A percentile compares a stretch with the other conserved stretches of the same genome.
These are phyloP conservation scores for Reinhardtius hippoglossoides DNA, from an alignment of 2,113 vertebrate genomes.

Conservation along the genomic window DNA sequence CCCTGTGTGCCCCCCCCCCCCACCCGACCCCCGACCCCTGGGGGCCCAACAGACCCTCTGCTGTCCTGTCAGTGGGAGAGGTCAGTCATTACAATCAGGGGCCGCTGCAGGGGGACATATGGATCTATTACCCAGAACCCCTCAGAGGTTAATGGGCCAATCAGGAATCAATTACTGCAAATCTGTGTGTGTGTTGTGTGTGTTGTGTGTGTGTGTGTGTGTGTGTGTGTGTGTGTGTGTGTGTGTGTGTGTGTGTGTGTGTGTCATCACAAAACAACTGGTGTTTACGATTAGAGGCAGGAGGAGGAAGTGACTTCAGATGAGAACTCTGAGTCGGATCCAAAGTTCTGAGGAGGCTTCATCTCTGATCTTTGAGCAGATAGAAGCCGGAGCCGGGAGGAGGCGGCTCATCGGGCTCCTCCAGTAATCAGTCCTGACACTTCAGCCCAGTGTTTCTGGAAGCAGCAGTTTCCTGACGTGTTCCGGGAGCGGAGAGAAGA, in stretches of 20 bases:
- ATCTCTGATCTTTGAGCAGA: no score
- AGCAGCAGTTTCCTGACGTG: slow-evolving; percentile 35
- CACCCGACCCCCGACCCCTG: neutral
- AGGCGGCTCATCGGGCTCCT: neutral
- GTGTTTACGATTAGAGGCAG: slow-evolving; percentile 78
- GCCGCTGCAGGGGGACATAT: slow-evolving; percentile 61
- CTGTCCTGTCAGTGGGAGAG: slow-evolving; percentile 29
- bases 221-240: neutral
- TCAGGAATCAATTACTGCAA: slow-evolving; percentile 86
- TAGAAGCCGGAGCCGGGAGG: neutral
- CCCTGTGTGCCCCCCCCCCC: neutral
- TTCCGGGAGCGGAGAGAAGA: slow-evolving; percentile 37
- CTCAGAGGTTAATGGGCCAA: slow-evolving; percentile 90
- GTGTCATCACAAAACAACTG: slow-evolving; percentile 47
- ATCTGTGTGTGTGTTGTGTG: neutral
- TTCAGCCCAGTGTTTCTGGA: slow-evolving; percentile 23
- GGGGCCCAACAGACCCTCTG: neutral
- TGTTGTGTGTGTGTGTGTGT: no score
- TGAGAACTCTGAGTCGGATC: no score
- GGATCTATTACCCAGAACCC: slow-evolving; percentile 67
- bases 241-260: no score
- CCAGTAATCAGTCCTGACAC: slow-evolving; percentile 26
- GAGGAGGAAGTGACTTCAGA: neutral
- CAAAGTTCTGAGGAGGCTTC: no score
- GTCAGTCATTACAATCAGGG: slow-evolving; percentile 69